phyloP scores from a whole-genome alignment of 2,888 invertebrate genomes.

The Maniola hyperantus region DNA sequence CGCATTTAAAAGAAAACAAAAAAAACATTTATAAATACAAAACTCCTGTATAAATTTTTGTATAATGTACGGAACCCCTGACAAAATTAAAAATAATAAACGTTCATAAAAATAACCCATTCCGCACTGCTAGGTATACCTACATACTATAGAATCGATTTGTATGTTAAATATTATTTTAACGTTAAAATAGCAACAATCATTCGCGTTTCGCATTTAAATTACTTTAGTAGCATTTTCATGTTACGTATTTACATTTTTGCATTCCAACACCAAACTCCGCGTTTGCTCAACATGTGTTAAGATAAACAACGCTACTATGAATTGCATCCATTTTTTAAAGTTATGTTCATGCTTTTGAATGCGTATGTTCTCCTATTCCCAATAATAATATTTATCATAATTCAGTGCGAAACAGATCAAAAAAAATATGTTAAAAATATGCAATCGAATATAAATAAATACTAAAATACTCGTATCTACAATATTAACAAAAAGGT shows the following conservation, averaged over 20 bases:
- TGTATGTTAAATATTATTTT: background rate
- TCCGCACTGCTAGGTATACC: too few relatives aligned
- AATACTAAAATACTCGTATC: slow-evolving; percentile 22
- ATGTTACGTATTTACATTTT: slow-evolving; percentile 21
- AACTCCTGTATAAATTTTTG: background rate
- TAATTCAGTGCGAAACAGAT: slow-evolving; percentile 26
- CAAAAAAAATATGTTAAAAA: slow-evolving; percentile 19
- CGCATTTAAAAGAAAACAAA: background rate
- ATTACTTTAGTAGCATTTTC: slow-evolving; percentile 11
- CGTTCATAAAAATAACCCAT: slow-evolving; percentile 1
- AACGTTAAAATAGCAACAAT: slow-evolving; percentile 5
- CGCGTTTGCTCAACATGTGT: slow-evolving; percentile 18
- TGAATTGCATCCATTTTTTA: slow-evolving; percentile 21
- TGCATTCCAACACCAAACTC: slow-evolving; percentile 19
- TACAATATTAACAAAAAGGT: slow-evolving; percentile 36
- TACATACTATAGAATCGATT: background rate
- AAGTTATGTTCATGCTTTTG: background rate
- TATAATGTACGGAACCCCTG: slow-evolving; percentile 6
- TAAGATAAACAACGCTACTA: slow-evolving; percentile 29
- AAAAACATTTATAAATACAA: background rate
- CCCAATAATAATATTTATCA: background rate
- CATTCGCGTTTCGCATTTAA: background rate
- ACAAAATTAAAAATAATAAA: background rate
- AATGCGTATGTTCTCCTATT: background rate
- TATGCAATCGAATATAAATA: slow-evolving; percentile 19